Evolutionary conservation across 1,140 invertebrate genomes (phyloP).

Genomic region (Eupeodes corollae): DNA sequence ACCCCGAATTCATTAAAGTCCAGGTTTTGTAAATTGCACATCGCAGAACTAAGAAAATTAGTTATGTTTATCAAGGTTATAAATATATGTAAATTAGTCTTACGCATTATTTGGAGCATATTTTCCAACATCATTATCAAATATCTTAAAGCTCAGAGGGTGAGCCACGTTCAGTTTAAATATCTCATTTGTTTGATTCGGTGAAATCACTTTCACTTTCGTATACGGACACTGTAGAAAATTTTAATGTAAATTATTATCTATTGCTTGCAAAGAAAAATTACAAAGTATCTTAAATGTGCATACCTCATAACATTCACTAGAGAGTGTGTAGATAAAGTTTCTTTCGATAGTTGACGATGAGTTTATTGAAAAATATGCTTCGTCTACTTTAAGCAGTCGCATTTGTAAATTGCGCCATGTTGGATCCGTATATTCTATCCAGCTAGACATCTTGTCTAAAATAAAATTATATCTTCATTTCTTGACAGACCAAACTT

Average conservation of each 20-base stretch:
- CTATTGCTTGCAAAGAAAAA: neutral
- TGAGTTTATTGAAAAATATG: conserved; percentile 21
- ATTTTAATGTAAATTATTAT: neutral
- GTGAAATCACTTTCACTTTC: conserved; percentile 29
- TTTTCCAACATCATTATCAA: conserved; percentile 27
- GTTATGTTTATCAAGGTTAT: conserved; percentile 17
- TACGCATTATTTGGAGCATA: conserved; percentile 44
- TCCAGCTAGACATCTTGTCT: conserved; percentile 19
- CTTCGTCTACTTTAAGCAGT: conserved; percentile 21
- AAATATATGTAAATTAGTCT: conserved; percentile 43
- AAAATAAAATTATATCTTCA: too few relatives aligned
- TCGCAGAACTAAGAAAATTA: conserved; percentile 3
- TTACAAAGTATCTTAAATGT: neutral
- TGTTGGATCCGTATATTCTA: conserved; percentile 28
- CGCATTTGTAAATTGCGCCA: conserved; percentile 32
- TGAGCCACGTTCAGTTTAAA: conserved; percentile 35
- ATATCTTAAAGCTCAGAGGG: conserved; percentile 32
- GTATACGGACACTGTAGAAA: conserved; percentile 40
- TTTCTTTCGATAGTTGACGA: conserved; percentile 4
- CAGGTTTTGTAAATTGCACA: conserved; percentile 44
- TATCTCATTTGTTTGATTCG: conserved; percentile 10
- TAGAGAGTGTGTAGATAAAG: conserved; percentile 25
- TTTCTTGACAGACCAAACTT: too few relatives aligned
- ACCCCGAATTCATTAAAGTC: conserved; percentile 61
- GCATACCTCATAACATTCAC: conserved; percentile 28